Evolutionary conservation across 1,140 invertebrate genomes (phyloP).

Genomic region (Pomacea maculata): DNA sequence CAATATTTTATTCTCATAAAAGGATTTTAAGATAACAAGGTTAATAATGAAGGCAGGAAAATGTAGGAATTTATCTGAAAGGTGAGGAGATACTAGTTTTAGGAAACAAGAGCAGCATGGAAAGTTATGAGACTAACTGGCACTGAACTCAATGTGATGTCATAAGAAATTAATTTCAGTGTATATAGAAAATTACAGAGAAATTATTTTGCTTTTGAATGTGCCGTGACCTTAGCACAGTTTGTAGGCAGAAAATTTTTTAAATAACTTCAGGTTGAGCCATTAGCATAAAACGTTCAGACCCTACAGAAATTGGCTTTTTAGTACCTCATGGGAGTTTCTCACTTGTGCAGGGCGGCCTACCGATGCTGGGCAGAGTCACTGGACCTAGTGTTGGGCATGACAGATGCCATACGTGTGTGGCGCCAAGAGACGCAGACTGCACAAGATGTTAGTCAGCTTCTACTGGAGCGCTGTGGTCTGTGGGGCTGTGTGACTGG

Average conservation of each 20-base stretch:
- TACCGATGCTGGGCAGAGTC: conserved; percentile 60
- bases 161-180: no score
- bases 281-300: neutral
- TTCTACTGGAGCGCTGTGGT: conserved; percentile 60
- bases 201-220: no score
- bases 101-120: no score
- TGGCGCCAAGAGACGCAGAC: conserved; percentile 48
- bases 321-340: neutral
- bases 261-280: neutral
- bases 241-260: neutral
- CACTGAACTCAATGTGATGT: no score
- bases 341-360: conserved; percentile 42
- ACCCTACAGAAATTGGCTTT: neutral
- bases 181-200: no score
- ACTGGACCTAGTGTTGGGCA: conserved; percentile 53
- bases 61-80: no score
- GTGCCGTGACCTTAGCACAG: no score
- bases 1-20: no score
- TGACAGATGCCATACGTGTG: conserved; percentile 45
- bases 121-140: no score
- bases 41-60: no score
- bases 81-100: no score
- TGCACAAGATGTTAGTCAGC: conserved; percentile 42
- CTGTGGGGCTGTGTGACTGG: conserved; percentile 64
- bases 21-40: no score